Conservation (phyloP, 2,113 vertebrate species). For the Sterrhoptilus dennistouni region DNA sequence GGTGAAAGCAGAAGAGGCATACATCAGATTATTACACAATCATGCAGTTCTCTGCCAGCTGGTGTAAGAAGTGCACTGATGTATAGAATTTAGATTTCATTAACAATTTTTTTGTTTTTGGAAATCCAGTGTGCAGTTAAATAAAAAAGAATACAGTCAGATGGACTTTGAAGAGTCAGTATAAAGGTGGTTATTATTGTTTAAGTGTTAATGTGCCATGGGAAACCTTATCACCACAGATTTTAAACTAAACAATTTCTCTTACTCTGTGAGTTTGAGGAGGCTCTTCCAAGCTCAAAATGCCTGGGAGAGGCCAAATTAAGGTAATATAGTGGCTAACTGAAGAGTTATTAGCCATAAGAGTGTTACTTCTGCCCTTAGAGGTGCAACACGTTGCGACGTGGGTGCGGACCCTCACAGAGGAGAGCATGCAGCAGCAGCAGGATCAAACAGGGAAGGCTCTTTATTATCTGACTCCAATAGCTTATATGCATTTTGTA, state of each 20-base stretch:
- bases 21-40: neutral
- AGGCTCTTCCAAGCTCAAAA: neutral
- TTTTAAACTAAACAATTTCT: neutral
- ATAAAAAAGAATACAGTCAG: neutral
- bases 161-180: neutral
- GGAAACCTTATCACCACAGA: neutral
- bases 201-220: neutral
- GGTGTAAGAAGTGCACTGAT: neutral
- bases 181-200: neutral
- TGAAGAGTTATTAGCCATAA: neutral
- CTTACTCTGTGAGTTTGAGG: neutral
- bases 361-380: neutral
- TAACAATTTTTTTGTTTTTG: neutral
- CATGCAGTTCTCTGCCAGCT: neutral
- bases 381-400: too few relatives aligned
- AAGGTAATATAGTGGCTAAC: neutral
- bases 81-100: neutral
- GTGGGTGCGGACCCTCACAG: too few relatives aligned
- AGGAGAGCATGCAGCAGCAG: too few relatives aligned
- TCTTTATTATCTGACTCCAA: too few relatives aligned
- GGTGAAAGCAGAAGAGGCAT: neutral
- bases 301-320: neutral
- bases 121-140: slow-evolving; percentile 34
- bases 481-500: too few relatives aligned
- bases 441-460: too few relatives aligned